These are phyloP conservation scores for Pampusana beccarii DNA, from an alignment of 2,113 vertebrate species.

Conservation along the genomic window DNA sequence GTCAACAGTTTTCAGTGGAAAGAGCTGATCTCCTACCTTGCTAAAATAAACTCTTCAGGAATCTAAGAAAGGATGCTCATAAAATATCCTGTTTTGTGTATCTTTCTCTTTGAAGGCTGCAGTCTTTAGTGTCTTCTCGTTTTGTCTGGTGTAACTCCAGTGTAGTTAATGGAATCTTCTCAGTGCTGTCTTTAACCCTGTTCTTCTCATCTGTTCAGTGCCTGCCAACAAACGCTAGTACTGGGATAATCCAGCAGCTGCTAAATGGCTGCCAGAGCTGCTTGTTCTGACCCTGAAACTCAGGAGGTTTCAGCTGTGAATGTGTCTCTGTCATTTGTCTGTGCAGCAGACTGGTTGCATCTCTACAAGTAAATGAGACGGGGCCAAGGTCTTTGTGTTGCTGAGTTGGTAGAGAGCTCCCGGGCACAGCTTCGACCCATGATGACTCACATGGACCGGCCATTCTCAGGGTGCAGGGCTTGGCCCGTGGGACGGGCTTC, in stretches of 20 bases:
- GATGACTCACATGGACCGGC: rapidly evolving
- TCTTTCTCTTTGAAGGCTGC: neutral
- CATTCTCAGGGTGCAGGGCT: neutral
- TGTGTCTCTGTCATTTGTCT: rapidly evolving
- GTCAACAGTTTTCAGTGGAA: slow-evolving; percentile 26
- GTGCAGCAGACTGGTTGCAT: neutral
- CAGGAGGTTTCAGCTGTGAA: neutral
- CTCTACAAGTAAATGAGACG: neutral
- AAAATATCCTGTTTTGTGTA: slow-evolving; percentile 15
- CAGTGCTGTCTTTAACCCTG: neutral
- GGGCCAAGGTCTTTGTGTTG: neutral
- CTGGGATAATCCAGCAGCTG: neutral
- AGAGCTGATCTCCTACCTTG: neutral
- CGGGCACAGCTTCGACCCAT: neutral
- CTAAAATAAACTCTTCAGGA: slow-evolving; percentile 32
- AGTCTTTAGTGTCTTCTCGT: neutral
- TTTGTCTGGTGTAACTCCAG: neutral
- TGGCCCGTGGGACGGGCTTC: neutral
- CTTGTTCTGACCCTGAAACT: neutral
- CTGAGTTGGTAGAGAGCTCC: neutral
- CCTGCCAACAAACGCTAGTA: neutral
- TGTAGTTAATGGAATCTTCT: neutral
- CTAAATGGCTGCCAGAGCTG: neutral
- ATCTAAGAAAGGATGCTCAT: neutral
- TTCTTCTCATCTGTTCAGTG: neutral